Evolutionary conservation across 2,888 invertebrate genomes (phyloP).

Genomic region (Torymus texanus): DNA sequence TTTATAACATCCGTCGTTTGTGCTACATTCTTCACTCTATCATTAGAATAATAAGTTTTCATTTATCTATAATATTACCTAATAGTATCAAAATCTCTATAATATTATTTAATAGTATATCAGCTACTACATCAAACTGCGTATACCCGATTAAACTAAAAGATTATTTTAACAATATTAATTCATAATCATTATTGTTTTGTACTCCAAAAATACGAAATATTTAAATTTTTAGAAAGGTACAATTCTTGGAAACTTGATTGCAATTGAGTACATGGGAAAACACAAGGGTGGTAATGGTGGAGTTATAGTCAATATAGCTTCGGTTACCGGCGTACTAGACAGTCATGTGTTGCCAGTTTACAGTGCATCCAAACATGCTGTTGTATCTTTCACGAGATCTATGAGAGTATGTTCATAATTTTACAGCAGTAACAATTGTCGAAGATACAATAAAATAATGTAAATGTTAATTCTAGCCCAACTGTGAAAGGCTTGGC

Average conservation of each 20-base stretch:
- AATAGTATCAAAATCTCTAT: no score
- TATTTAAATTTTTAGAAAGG: constrained; percentile 31
- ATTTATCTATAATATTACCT: no score
- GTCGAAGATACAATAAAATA: not conserved
- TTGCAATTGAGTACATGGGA: constrained; percentile 40
- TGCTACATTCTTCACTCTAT: no score
- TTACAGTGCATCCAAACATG: constrained; percentile 47
- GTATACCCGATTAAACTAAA: no score
- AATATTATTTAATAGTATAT: no score
- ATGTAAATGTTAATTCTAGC: not conserved
- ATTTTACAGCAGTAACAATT: not conserved
- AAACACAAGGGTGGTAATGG: constrained; percentile 32
- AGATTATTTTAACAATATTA: no score
- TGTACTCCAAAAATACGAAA: no score
- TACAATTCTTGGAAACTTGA: constrained; percentile 25
- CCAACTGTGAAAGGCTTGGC: constrained; percentile 66
- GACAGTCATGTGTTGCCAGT: constrained; percentile 36
- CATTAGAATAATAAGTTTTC: no score
- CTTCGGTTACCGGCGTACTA: constrained; percentile 36
- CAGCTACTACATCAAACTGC: no score
- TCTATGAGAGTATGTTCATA: constrained; percentile 29
- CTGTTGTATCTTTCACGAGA: constrained; percentile 39
- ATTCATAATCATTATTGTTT: no score
- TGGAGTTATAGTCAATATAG: constrained; percentile 37
- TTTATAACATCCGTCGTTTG: no score